Conservation (phyloP, 2,797 vertebrate genomes). For the Myoxocephalus aenaeus region DNA sequence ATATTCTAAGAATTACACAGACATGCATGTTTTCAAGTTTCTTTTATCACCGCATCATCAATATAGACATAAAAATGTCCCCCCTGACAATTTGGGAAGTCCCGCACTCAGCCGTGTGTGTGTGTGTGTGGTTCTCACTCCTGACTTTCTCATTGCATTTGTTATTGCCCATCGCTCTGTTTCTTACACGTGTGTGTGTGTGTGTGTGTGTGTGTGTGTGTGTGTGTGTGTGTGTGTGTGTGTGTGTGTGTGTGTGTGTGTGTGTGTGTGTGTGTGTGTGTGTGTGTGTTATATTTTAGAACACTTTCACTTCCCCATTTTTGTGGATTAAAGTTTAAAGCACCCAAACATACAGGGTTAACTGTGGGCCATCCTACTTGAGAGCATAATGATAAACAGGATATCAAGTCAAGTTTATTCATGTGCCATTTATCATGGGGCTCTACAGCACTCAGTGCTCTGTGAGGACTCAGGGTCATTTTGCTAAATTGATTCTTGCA, state of each 20-base stretch:
- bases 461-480: neutral
- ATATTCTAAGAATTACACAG: neutral
- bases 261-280: no score
- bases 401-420: neutral
- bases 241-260: no score
- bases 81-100: neutral
- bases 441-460: neutral
- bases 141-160: constrained; percentile 7
- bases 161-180: neutral
- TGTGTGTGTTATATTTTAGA: neutral
- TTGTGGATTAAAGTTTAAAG: constrained; percentile 14
- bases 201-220: no score
- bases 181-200: constrained; percentile 12
- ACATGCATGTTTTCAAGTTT: neutral
- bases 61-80: neutral
- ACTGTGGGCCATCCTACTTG: neutral
- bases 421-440: neutral
- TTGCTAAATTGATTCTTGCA: constrained; percentile 1
- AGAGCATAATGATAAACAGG: neutral
- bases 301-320: constrained; percentile 1
- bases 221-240: no score
- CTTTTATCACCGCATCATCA: neutral
- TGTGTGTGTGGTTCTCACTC: neutral
- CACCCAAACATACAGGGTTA: neutral
- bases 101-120: neutral